Evolutionary conservation across 2,113 vertebrate species (phyloP), one percentile per base, ranked within the genome.

Genomic region (Melozone crissalis): DNA sequence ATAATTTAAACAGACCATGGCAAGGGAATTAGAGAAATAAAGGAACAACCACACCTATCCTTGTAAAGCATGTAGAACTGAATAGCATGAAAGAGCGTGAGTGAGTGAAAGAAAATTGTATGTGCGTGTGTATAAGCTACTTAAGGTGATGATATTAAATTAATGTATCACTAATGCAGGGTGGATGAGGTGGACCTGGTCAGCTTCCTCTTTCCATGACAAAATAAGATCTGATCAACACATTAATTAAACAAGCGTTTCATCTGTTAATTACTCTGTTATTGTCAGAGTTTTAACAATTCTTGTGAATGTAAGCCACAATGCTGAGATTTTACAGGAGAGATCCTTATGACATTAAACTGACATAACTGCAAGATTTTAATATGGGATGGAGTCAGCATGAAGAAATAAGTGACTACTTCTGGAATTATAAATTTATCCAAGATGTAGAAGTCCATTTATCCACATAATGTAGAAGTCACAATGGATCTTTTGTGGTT

Each of bases 211-310:
- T 92, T 85, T 54, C 44, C 88, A 77, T 86, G 66, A 90, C 65
- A 93, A 82, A 94, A 35, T 79, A 68, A 86, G 24, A 90, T 92
- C 62, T 37, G 75, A 93, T 81, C 73, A 68, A 72, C 5, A 0
- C 57, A 89, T 31, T 84, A 73, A 81, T 78, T 97, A 93, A 88
- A 88, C 13, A 88, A 83, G 51, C 0, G 0, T 89, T 95, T 96
- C 57, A 84, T 86, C 86, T 92, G 26, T 51, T 96, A 96, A 95
- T 97, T 76, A 80, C 68, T 82, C 55, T 93, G 85, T 92, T 95
- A 93, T 84, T 94, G 65, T 75, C 73, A 73, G 37, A 71, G 61
- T 86, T 90, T 92, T 81, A 86, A 67, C 20, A 81, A 54, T 78
- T 78, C 61, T 87, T 52, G 24, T 71, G 59, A 89, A 77, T n/a